These are phyloP conservation scores for Ischnura elegans DNA, from an alignment of 2,888 invertebrate genomes.

Conservation along the genomic window DNA sequence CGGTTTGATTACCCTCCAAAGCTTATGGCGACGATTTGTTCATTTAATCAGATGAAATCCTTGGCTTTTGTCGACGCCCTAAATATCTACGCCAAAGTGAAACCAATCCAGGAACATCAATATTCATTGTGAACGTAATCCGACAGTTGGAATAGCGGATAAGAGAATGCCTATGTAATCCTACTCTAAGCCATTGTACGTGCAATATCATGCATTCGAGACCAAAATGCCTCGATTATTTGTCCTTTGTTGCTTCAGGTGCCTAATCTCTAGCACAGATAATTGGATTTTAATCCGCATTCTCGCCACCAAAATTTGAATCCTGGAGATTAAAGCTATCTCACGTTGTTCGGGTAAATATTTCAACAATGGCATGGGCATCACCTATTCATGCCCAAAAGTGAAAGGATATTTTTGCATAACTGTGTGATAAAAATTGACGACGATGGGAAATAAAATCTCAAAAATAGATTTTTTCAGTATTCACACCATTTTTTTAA, in stretches of 20 bases:
- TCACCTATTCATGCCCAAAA: no score
- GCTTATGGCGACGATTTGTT: not conserved
- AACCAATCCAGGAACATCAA: not conserved
- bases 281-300: constrained; percentile 1
- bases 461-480: no score
- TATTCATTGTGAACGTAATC: not conserved
- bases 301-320: not conserved
- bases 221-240: not conserved
- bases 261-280: not conserved
- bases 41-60: not conserved
- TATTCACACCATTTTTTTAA: no score
- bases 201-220: not conserved
- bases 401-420: no score
- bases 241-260: not conserved
- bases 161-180: not conserved
- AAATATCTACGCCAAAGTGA: not conserved
- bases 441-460: no score
- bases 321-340: no score
- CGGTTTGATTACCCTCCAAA: not conserved
- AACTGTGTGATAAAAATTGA: no score
- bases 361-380: no score
- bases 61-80: not conserved
- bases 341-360: no score
- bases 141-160: not conserved
- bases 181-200: not conserved